These are phyloP conservation scores for Muscina levida DNA, from an alignment of 2,888 invertebrate species.

Conservation along the genomic window DNA sequence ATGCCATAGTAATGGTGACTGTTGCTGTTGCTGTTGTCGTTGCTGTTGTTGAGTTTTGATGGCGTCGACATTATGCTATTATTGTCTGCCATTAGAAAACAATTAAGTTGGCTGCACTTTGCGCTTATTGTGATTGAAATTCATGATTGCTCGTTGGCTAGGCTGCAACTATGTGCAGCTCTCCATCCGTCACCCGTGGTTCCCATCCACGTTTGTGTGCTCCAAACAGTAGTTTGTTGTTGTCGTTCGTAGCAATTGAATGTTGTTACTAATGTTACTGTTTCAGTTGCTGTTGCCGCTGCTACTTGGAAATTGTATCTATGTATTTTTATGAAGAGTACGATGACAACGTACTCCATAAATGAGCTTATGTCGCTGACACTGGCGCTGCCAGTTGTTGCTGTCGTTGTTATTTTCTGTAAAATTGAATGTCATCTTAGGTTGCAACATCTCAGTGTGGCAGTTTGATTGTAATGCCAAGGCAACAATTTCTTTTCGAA, in stretches of 20 bases:
- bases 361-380: conserved; percentile 45
- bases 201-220: conserved; percentile 6
- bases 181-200: not conserved
- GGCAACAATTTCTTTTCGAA: conserved; percentile 21
- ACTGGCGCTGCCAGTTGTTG: not conserved
- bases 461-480: conserved; percentile 29
- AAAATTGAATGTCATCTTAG: conserved; percentile 41
- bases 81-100: conserved; percentile 66
- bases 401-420: not conserved
- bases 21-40: conserved; percentile 8
- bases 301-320: conserved; percentile 25
- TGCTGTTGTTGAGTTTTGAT: conserved; percentile 56
- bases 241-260: not conserved
- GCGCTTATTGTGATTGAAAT: conserved; percentile 64
- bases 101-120: conserved; percentile 68
- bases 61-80: conserved; percentile 64
- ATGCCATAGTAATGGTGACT: not conserved
- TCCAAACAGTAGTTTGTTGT: conserved; percentile 43
- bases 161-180: conserved; percentile 18
- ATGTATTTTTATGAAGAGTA: conserved; percentile 42
- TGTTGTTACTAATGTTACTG: conserved; percentile 22
- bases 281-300: conserved; percentile 37
- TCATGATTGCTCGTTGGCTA: conserved; percentile 56
- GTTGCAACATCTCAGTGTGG: conserved; percentile 6
- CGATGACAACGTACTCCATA: conserved; percentile 37